Base-by-base conservation (phyloP, 2,113 vertebrate genomes). In the Chauna torquata region DNA sequence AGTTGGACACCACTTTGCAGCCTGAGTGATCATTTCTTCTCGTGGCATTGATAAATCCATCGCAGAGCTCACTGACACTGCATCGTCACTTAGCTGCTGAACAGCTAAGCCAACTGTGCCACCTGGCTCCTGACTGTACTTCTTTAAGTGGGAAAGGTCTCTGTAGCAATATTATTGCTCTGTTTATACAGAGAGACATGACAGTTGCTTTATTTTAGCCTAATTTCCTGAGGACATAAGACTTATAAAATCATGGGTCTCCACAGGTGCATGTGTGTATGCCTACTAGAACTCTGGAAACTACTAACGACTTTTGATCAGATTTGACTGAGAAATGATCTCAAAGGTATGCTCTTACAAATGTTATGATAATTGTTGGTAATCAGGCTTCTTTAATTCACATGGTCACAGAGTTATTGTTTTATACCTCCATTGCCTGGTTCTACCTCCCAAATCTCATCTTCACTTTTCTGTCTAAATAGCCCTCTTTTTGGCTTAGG, bases 181-280 rank as follows among this genome's bases (percentile, higher is more conserved):
- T 70, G 42, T 78, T 71, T 76, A 36, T 76, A 78, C 81, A 44
- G 38, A 74, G 36, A 74, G 10, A 61, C 28, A 3, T 7, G 11
- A 54, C 0, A 71, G 42, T 44, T 89, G 38, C 65, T 87, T 86
- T 78, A 55, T 82, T 88, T 81, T 34, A 94, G 65, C 25, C 69
- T 62, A 17, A 64, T 85, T 72, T 94, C 75, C 82, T 68, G 75
- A 82, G 54, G 57, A 87, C 57, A 49, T 6, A 12, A 72, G 11
- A 36, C 20, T 95, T 54, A 87, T 42, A 74, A 82, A 70, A 85
- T 52, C 47, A 61, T 32, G 59, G 40, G 23, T 76, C 49, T 82
- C 71, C 76, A 68, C 38, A 62, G 0, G 5, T 2, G 5, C 42
- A 71, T 1, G 0, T 25, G 36, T 34, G 32, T 32, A 24, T 27